Conservation (phyloP, 2,797 vertebrate species). For the Halcyon leucocephala region DNA sequence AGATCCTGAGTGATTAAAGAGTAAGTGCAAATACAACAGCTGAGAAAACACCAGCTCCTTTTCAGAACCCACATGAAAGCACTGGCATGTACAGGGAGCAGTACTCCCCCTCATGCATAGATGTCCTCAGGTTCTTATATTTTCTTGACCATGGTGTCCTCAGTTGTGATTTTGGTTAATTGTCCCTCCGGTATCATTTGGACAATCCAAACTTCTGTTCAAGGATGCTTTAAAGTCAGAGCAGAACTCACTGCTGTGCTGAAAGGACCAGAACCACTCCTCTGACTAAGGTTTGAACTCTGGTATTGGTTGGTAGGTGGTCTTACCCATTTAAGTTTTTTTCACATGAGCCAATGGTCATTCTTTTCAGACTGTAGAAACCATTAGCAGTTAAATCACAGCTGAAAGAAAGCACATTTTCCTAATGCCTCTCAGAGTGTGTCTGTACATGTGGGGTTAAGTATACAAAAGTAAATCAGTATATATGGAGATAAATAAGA, state of each 20-base stretch:
- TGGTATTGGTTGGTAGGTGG: background rate
- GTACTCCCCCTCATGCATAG: background rate
- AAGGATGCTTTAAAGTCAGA: background rate
- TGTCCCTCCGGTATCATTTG: rapidly evolving
- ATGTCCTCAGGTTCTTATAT: background rate
- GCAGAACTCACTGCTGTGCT: background rate
- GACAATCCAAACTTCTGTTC: background rate
- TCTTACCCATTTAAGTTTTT: no score
- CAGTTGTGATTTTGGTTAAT: background rate
- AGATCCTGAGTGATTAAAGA: background rate
- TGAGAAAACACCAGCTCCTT: background rate
- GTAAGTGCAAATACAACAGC: background rate
- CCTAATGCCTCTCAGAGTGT: no score
- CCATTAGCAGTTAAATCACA: no score
- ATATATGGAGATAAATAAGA: no score
- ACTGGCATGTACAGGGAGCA: background rate
- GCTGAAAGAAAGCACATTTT: no score
- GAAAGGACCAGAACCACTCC: background rate
- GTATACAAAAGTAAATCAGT: no score
- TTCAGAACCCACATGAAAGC: background rate
- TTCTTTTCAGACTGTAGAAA: no score
- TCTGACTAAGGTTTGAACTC: background rate
- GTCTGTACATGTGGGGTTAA: no score
- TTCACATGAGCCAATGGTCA: no score
- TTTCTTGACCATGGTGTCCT: background rate